Conservation (phyloP, 2,113 vertebrate genomes). For the Phoxinus phoxinus region DNA sequence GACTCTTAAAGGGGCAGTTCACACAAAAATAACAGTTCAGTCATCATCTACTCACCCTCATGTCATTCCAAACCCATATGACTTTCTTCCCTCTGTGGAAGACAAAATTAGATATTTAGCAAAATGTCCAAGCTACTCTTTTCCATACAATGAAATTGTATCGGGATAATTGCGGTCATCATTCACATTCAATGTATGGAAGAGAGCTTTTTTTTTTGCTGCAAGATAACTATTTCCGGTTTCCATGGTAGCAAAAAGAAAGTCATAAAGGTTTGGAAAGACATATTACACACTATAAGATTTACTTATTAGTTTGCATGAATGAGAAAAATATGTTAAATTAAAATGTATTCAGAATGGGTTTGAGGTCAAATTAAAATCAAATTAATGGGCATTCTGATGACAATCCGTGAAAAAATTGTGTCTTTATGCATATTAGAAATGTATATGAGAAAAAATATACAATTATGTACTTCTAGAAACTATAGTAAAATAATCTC, state of each 20-base stretch:
- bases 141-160: neutral
- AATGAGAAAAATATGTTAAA: neutral
- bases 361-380: neutral
- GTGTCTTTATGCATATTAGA: neutral
- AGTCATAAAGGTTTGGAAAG: neutral
- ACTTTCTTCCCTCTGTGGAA: neutral
- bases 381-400: too few species aligned
- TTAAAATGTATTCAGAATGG: neutral
- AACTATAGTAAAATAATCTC: neutral
- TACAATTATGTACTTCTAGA: neutral
- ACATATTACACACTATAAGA: neutral
- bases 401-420: neutral
- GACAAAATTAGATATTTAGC: neutral
- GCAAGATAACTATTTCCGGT: neutral
- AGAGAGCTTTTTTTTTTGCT: neutral
- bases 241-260: neutral
- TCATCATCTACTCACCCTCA: neutral
- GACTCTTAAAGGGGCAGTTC: neutral
- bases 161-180: neutral
- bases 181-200: neutral
- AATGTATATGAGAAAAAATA: neutral
- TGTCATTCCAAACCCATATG: slow-evolving; percentile 6
- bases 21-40: neutral
- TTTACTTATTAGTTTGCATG: neutral
- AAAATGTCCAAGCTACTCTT: neutral